Percentiles rank a stretch among this genome's conserved stretches.
These are phyloP conservation scores for Dasysyrphus albostriatus DNA, from an alignment of 2,888 invertebrate species.

Conservation along the genomic window DNA sequence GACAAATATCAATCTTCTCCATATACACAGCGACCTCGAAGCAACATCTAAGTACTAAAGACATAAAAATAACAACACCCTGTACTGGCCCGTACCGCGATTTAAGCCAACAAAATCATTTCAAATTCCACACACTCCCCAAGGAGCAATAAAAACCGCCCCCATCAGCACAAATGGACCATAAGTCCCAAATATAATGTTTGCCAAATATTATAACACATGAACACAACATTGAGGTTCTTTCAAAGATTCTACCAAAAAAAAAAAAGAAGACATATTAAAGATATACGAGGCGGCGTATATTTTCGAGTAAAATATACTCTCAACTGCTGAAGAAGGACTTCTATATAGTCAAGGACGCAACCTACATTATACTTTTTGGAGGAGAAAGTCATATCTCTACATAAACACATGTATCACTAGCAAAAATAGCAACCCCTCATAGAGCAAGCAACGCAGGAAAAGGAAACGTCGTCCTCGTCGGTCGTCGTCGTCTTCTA, in stretches of 20 bases:
- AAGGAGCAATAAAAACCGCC: constrained; percentile 31
- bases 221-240: constrained; percentile 34
- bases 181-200: constrained; percentile 39
- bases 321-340: constrained; percentile 12
- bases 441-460: not conserved
- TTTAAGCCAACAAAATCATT: constrained; percentile 14
- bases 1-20: not conserved
- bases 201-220: constrained; percentile 36
- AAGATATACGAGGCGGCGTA: constrained; percentile 20
- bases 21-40: not conserved
- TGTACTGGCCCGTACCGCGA: constrained; percentile 1
- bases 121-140: constrained; percentile 12
- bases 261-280: constrained; percentile 3
- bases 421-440: not conserved
- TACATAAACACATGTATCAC: constrained; percentile 27
- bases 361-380: constrained; percentile 4
- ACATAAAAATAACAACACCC: constrained; percentile 1
- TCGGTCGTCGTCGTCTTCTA: not conserved
- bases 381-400: constrained; percentile 3
- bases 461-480: not conserved
- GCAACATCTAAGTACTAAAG: not conserved
- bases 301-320: constrained; percentile 5
- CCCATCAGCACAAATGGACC: constrained; percentile 41
- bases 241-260: constrained; percentile 16
- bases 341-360: constrained; percentile 22